Percentiles rank a stretch among this genome's conserved stretches.
Evolutionary conservation across 2,797 vertebrate species (phyloP).

Genomic region (Notoglanidium macrostoma): DNA sequence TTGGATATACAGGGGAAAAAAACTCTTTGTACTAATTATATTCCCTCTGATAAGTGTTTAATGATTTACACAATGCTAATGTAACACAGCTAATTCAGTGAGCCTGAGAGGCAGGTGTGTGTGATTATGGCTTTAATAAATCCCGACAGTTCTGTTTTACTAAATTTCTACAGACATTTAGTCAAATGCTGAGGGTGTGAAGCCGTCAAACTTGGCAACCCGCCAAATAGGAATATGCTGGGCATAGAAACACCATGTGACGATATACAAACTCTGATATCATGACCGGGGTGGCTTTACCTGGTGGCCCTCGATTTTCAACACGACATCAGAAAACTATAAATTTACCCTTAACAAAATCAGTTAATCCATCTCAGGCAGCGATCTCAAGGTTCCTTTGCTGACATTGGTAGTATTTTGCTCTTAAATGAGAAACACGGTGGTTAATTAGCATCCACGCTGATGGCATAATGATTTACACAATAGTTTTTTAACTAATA

Average conservation of each 20-base stretch:
- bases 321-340: not conserved
- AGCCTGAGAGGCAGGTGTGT: not conserved
- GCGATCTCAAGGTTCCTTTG: not conserved
- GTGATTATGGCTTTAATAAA: slow-evolving; percentile 17
- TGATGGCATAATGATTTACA: not conserved
- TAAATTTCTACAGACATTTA: not conserved
- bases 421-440: not conserved
- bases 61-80: slow-evolving; percentile 21
- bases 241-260: not conserved
- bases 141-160: not conserved
- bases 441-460: not conserved
- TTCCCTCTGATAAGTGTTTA: not conserved
- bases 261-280: not conserved
- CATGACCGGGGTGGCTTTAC: not conserved
- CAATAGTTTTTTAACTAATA: not conserved
- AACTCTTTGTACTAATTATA: not conserved
- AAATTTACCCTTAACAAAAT: not conserved
- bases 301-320: not conserved
- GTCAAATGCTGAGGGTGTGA: not conserved
- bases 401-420: not conserved
- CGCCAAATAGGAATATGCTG: not conserved
- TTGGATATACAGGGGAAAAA: not conserved
- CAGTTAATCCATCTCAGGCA: not conserved
- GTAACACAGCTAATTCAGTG: not conserved
- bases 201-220: not conserved